Percentiles rank a stretch among this genome's conserved stretches.
Evolutionary conservation across 2,888 invertebrate genomes (phyloP).

Genomic region (Eucriotettix oculatus): DNA sequence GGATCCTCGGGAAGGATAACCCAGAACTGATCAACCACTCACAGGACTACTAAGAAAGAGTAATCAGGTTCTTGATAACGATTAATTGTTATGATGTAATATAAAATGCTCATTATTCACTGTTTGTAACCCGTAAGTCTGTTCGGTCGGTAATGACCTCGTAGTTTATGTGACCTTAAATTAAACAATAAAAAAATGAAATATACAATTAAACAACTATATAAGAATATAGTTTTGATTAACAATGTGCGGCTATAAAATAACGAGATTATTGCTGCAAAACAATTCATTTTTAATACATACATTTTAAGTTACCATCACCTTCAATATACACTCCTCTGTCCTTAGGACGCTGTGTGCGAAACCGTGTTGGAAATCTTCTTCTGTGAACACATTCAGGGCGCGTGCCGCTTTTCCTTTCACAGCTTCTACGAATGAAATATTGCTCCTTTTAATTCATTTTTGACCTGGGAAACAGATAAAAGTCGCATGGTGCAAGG

Average conservation of each 20-base stretch:
- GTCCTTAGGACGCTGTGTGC: conserved; percentile 1
- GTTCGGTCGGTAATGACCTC: no score
- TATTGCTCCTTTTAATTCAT: conserved; percentile 2
- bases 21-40: no score
- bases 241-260: not conserved
- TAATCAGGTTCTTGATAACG: no score
- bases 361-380: conserved; percentile 12
- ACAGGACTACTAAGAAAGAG: no score
- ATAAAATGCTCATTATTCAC: no score
- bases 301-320: conserved; percentile 2
- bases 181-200: no score
- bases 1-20: no score
- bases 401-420: conserved; percentile 14
- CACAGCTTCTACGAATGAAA: conserved; percentile 8
- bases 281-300: conserved; percentile 2
- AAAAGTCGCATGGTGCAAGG: conserved; percentile 12
- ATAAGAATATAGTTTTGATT: no score
- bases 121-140: no score
- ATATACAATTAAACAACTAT: no score
- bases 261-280: conserved; percentile 4
- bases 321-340: conserved; percentile 8
- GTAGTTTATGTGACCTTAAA: no score
- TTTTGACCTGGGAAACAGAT: conserved; percentile 13
- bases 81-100: no score
- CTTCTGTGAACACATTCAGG: conserved; percentile 11